Percentiles rank a stretch among this genome's conserved stretches.
phyloP scores from a whole-genome alignment of 2,113 vertebrate genomes.

The Empidonax traillii region DNA sequence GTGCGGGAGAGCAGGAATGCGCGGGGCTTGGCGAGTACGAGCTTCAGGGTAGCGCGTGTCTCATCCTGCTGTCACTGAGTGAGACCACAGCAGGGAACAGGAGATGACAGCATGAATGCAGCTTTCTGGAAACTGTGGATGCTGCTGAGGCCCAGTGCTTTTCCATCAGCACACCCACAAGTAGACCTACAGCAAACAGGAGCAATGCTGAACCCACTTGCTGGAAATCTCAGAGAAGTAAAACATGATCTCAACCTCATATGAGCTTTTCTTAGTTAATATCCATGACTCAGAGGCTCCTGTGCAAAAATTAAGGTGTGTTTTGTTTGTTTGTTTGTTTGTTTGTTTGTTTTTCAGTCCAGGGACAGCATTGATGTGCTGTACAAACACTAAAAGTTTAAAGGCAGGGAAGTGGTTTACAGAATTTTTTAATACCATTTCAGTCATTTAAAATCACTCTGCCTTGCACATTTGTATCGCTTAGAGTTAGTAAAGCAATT shows the following conservation, averaged over 20 bases:
- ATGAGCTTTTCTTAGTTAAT: not conserved
- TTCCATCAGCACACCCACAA: not conserved
- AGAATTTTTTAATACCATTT: not conserved
- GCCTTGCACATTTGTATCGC: not conserved
- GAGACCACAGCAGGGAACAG: rapidly evolving
- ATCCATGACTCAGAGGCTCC: not conserved
- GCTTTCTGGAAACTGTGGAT: not conserved
- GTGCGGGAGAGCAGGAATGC: rapidly evolving
- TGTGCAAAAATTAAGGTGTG: not conserved
- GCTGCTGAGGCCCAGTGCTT: not conserved
- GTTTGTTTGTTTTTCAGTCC: not conserved
- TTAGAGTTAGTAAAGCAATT: not conserved
- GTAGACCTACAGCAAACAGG: not conserved
- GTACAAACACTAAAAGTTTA: not conserved
- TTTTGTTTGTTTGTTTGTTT: no score
- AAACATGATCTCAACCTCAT: not conserved
- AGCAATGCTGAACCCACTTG: not conserved
- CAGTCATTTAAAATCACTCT: not conserved
- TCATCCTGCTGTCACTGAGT: rapidly evolving
- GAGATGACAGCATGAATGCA: not conserved
- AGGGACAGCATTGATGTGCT: not conserved
- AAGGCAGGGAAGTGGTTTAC: not conserved
- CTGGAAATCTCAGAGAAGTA: not conserved
- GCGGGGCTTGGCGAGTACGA: rapidly evolving
- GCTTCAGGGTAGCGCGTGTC: rapidly evolving